Conservation (phyloP, 2,113 vertebrate species). For the Probosciger aterrimus region DNA sequence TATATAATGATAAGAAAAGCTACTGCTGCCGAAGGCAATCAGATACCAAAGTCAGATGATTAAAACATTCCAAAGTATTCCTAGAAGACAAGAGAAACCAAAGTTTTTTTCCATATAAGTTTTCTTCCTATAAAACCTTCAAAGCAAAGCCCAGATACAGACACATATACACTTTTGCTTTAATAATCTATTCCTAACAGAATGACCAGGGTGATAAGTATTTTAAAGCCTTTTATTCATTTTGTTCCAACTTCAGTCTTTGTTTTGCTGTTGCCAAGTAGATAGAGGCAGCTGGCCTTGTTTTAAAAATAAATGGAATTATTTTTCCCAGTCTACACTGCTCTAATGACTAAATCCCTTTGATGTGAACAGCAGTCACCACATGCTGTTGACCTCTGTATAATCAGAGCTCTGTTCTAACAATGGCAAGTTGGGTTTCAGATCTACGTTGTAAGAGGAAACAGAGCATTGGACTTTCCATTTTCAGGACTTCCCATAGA, state of each 20-base stretch:
- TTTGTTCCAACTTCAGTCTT: neutral
- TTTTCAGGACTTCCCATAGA: neutral
- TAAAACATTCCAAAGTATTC: slow-evolving; percentile 70
- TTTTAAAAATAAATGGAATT: neutral
- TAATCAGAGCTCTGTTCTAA: neutral
- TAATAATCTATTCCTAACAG: neutral
- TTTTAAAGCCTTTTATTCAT: neutral
- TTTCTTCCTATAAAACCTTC: slow-evolving; percentile 10
- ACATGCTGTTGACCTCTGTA: neutral
- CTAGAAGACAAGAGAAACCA: slow-evolving; percentile 47
- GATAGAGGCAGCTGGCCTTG: neutral
- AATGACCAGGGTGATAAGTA: neutral
- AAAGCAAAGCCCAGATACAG: neutral
- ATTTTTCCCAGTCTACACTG: neutral
- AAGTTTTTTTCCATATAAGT: slow-evolving; percentile 10
- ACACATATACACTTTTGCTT: neutral
- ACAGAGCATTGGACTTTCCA: neutral
- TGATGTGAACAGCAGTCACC: neutral
- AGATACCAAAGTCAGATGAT: slow-evolving; percentile 67
- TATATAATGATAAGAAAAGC: slow-evolving; percentile 71
- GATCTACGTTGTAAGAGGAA: neutral
- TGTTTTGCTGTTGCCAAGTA: neutral
- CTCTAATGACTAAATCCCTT: neutral
- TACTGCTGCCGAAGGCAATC: slow-evolving; percentile 65
- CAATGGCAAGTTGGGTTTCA: neutral